Conservation (phyloP, 2,113 vertebrate species). For the Oceanites oceanicus region DNA sequence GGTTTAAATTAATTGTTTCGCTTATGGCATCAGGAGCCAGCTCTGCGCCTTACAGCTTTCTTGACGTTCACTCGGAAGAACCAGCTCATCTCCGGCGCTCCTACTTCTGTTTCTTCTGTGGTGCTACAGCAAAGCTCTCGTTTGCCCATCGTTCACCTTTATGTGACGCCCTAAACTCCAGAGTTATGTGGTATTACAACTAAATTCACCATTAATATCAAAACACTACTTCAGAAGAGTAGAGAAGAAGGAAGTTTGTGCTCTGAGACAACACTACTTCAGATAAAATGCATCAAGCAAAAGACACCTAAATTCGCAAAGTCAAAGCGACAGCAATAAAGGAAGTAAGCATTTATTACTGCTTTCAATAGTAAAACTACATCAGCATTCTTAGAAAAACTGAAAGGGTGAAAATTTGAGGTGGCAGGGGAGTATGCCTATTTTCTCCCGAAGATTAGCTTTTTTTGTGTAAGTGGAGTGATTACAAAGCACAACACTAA, state of each 20-base stretch:
- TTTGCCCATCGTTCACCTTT: background rate
- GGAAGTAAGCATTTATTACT: background rate
- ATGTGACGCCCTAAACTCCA: fast-evolving
- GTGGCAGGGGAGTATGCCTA: background rate
- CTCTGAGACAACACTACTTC: background rate
- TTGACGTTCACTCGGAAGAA: background rate
- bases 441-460: background rate
- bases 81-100: background rate
- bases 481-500: background rate
- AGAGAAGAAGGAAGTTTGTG: background rate
- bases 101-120: background rate
- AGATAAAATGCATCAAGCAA: background rate
- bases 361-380: background rate
- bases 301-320: background rate
- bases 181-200: background rate
- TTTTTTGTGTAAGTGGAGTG: background rate
- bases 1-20: background rate
- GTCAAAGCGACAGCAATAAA: background rate
- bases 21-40: background rate
- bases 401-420: background rate
- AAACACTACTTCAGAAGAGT: background rate
- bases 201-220: background rate
- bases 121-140: background rate
- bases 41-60: background rate
- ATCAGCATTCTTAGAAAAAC: background rate